Base-by-base conservation (phyloP, 2,888 invertebrate genomes). In the Archaeoteleia sp. region DNA sequence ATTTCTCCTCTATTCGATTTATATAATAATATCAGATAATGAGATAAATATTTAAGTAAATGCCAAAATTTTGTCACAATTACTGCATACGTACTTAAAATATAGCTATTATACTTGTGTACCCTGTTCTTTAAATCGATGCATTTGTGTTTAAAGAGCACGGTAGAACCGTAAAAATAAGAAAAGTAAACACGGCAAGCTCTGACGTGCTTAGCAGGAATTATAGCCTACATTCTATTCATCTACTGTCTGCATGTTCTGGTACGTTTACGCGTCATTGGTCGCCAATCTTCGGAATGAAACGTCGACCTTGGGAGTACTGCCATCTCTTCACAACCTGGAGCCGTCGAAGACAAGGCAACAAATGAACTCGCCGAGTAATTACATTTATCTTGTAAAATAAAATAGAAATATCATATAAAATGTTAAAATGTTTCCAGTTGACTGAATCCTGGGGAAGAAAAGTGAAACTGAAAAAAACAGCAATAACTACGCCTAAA, bases 231-330 rank as follows among this genome's bases (percentile, higher is more conserved):
- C 65, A 71, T 63, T 67, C 60, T 48, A 61, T 78, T 73, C 68
- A 67, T 73, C 70, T 39, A 49, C 17, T 48, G 68, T 65, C 68
- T 67, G 66, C 74, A 72, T 73, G 74, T 71, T 66, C 75, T 67
- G 74, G 67, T 70, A 67, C 74, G 74, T 81, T 81, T 77, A 81
- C 81, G 78, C 78, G 71, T 77, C 81, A 79, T 80, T 81, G 79
- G 76, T 75, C 75, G 68, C 75, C 80, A 79, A 79, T 79, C 79
- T 78, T 74, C 67, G 68, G 73, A 81, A 80, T 81, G 79, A 77
- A 78, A 77, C 76, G 71, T 71, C 76, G 67, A 54, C 63, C 70
- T 66, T 60, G 46, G 53, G 25, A 43, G 39, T 42, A 30, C 51
- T 35, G 17, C 40, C 48, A 15, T 49, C 46, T 51, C 63, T 67